Evolutionary conservation across 2,113 vertebrate genomes (phyloP).

Genomic region (Amphiprion percula): DNA sequence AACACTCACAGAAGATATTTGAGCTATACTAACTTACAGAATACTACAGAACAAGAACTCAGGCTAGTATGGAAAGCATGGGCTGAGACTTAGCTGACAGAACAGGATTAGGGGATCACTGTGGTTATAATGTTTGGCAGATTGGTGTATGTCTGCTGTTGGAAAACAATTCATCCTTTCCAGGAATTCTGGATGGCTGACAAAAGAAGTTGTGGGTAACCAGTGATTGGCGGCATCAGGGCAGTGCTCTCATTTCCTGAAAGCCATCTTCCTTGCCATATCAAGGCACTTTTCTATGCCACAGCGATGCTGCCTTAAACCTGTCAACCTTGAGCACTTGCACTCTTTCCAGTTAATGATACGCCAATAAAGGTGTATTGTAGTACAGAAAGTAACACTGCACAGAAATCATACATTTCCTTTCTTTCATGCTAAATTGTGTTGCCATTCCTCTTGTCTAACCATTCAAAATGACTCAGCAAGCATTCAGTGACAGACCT

Average conservation of each 20-base stretch:
- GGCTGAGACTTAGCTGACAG: too few relatives aligned
- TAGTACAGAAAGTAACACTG: background rate
- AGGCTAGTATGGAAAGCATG: too few relatives aligned
- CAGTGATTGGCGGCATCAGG: slow-evolving; percentile 2
- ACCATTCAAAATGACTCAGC: background rate
- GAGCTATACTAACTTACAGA: too few relatives aligned
- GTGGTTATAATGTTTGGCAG: too few relatives aligned
- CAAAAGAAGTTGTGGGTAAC: slow-evolving; percentile 26
- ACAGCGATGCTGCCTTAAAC: slow-evolving; percentile 14
- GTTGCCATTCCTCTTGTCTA: slow-evolving; percentile 5
- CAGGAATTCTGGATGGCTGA: slow-evolving; percentile 5
- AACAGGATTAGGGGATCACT: too few relatives aligned
- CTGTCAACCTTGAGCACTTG: background rate
- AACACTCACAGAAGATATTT: too few relatives aligned
- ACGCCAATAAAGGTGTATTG: background rate
- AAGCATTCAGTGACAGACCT: background rate
- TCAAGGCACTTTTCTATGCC: background rate
- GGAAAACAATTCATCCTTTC: slow-evolving; percentile 30
- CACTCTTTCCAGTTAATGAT: slow-evolving; percentile 10
- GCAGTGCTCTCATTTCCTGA: slow-evolving; percentile 34
- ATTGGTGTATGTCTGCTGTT: background rate
- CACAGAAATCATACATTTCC: background rate
- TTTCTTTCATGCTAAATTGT: slow-evolving; percentile 2
- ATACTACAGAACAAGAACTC: too few relatives aligned
- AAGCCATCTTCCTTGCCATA: slow-evolving; percentile 12